Conservation (phyloP, 2,113 vertebrate species). For the Tragulus kanchil region DNA sequence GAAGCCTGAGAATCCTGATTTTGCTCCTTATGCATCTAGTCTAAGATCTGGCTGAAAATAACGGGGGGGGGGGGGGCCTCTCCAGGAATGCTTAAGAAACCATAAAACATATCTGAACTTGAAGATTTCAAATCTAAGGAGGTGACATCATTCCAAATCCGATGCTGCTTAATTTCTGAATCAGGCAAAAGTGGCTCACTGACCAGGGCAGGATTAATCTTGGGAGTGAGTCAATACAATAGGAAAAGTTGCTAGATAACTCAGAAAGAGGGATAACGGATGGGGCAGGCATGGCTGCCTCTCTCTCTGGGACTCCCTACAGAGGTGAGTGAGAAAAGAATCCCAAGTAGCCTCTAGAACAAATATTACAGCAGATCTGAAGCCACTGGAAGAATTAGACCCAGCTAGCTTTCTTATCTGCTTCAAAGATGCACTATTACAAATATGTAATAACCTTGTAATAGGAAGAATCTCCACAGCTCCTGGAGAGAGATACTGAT, state of each 20-base stretch:
- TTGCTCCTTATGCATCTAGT: not conserved
- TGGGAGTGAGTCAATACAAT: not conserved
- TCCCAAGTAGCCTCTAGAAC: not conserved
- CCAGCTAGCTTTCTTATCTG: not conserved
- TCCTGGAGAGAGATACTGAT: not conserved
- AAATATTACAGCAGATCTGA: not conserved
- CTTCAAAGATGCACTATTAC: not conserved
- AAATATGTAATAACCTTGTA: not conserved
- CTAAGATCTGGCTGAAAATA: not conserved
- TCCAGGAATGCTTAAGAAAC: not conserved
- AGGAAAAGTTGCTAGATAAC: not conserved
- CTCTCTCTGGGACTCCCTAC: not conserved
- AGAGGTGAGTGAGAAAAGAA: not conserved
- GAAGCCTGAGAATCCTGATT: not conserved
- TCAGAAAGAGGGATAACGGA: not conserved
- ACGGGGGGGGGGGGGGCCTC: fast-evolving
- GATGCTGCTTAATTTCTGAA: not conserved
- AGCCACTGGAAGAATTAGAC: not conserved
- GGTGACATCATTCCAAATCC: not conserved
- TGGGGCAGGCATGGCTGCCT: not conserved
- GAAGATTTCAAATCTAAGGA: not conserved
- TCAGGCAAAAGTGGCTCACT: not conserved
- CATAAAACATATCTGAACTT: not conserved
- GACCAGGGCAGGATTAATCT: not conserved
- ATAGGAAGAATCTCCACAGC: not conserved